Percentiles rank a stretch among this genome's conserved stretches.
Evolutionary conservation across 2,113 vertebrate genomes (phyloP).

Genomic region (Podiceps cristatus): DNA sequence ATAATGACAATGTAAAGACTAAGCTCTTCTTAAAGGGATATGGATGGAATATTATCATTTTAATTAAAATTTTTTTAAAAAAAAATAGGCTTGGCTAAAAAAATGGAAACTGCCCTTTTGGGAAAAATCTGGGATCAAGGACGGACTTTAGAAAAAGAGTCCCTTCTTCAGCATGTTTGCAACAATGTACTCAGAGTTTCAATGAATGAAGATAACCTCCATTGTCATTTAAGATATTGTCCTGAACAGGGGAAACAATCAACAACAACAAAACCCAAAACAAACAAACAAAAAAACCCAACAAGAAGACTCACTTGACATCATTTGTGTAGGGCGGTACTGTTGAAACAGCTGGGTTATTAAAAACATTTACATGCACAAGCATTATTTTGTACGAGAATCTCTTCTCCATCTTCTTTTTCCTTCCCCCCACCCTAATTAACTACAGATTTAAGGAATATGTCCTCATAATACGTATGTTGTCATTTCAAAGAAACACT

Average conservation of each 20-base stretch:
- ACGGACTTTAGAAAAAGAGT: background rate
- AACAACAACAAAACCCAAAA: background rate
- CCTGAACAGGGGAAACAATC: background rate
- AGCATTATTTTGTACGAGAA: background rate
- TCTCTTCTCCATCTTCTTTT: background rate
- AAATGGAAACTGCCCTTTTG: background rate
- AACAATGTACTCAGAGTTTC: background rate
- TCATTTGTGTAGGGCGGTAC: background rate
- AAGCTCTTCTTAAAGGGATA: background rate
- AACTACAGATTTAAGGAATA: background rate
- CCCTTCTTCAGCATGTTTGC: background rate
- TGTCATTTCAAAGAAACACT: background rate
- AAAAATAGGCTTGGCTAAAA: background rate
- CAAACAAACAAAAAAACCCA: background rate
- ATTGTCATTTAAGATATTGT: background rate
- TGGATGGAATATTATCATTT: background rate
- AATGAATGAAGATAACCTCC: background rate
- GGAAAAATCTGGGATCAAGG: background rate
- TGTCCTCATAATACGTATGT: rapidly evolving
- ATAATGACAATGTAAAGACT: background rate
- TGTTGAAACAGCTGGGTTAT: background rate
- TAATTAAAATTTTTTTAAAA: background rate
- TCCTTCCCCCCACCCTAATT: background rate
- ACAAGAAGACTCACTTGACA: background rate
- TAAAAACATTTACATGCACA: background rate